phyloP scores from a whole-genome alignment of 2,888 invertebrate genomes.

The Congeria kusceri region DNA sequence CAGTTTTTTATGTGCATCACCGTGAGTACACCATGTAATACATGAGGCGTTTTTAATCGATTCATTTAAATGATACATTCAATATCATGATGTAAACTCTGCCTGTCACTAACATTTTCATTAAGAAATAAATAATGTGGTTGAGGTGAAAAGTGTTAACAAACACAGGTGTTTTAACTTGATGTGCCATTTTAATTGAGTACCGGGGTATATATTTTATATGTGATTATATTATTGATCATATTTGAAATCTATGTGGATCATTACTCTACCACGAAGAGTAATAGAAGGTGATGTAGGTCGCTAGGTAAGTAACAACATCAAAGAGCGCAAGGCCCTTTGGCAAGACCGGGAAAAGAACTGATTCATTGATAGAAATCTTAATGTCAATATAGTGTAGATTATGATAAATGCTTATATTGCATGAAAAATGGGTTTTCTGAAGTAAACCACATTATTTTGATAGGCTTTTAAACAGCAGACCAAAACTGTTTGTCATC shows the following conservation, averaged over 20 bases:
- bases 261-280: slow-evolving; percentile 54
- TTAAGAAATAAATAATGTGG: slow-evolving; percentile 15
- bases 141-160: slow-evolving; percentile 1
- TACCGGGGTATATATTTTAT: too few relatives aligned
- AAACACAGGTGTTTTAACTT: not conserved
- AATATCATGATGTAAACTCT: too few relatives aligned
- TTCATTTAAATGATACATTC: too few relatives aligned
- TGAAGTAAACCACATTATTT: not conserved
- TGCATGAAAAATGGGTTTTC: slow-evolving; percentile 55
- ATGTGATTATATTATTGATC: slow-evolving; percentile 45
- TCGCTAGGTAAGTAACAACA: slow-evolving; percentile 54
- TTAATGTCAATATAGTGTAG: slow-evolving; percentile 54
- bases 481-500: too few relatives aligned
- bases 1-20: too few relatives aligned
- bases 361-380: slow-evolving; percentile 49
- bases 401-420: slow-evolving; percentile 51
- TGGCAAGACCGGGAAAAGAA: slow-evolving; percentile 46
- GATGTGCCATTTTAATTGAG: too few relatives aligned
- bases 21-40: too few relatives aligned
- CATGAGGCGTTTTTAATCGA: too few relatives aligned
- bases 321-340: slow-evolving; percentile 48
- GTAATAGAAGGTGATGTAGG: slow-evolving; percentile 48
- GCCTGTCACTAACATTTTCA: slow-evolving; percentile 7
- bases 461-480: not conserved
- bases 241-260: slow-evolving; percentile 41